Evolutionary conservation across 2,113 vertebrate genomes (phyloP).

Genomic region (Larimichthys polyactis): DNA sequence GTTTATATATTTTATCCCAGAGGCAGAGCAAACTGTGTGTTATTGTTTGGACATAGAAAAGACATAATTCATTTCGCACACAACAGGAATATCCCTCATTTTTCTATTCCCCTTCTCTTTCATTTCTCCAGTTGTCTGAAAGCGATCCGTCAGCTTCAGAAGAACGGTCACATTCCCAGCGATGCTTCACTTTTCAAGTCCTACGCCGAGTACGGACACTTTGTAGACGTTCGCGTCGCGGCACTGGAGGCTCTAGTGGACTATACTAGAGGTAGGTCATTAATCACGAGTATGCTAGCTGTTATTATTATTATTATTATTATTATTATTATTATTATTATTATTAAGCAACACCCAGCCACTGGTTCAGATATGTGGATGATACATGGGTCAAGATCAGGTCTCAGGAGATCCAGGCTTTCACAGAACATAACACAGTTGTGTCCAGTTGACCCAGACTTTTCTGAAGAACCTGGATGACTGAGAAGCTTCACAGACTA

Average conservation of each 20-base stretch:
- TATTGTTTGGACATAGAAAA: not conserved
- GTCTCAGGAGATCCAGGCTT: too few species aligned
- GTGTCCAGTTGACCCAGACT: too few species aligned
- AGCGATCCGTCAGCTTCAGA: slow-evolving; percentile 95
- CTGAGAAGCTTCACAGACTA: too few species aligned
- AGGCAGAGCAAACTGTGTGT: not conserved
- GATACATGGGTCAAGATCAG: too few species aligned
- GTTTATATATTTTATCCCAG: not conserved
- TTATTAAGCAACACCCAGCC: too few species aligned
- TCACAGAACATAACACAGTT: too few species aligned
- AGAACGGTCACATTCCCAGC: slow-evolving; percentile 97
- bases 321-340: too few species aligned
- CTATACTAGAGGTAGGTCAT: slow-evolving; percentile 93
- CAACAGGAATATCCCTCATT: not conserved
- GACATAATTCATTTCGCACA: not conserved
- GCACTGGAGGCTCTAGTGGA: slow-evolving; percentile 96
- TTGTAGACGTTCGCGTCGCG: slow-evolving; percentile 93
- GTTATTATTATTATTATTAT: not conserved
- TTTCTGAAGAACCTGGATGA: too few species aligned
- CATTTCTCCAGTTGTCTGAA: slow-evolving; percentile 87
- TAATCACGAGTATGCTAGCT: not conserved
- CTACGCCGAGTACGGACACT: slow-evolving; percentile 95
- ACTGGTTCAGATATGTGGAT: too few species aligned
- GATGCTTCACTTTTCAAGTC: slow-evolving; percentile 95
- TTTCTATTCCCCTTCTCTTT: not conserved